These are phyloP conservation scores for Phrynocephalus vlangalii DNA, from an alignment of 2,797 vertebrate genomes.

Conservation along the genomic window DNA sequence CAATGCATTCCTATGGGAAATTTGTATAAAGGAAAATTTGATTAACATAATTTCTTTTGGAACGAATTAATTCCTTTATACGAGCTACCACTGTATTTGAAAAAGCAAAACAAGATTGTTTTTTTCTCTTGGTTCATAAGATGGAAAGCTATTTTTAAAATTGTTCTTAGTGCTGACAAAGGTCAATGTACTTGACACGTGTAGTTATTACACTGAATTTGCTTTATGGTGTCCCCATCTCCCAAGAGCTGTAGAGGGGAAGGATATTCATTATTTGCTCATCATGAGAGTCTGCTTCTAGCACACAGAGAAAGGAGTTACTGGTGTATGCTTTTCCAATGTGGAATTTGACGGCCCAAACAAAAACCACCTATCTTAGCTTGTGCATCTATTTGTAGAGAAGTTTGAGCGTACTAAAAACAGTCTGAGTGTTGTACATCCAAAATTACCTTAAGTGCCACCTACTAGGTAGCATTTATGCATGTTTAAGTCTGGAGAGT, in stretches of 20 bases:
- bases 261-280: background rate
- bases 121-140: too few relatives aligned
- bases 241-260: background rate
- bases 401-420: background rate
- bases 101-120: too few relatives aligned
- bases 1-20: too few relatives aligned
- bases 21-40: too few relatives aligned
- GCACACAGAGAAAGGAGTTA: background rate
- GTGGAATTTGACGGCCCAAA: background rate
- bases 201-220: too few relatives aligned
- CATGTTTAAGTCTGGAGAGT: background rate
- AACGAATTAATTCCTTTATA: too few relatives aligned
- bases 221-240: background rate
- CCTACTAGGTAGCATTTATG: background rate
- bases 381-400: background rate
- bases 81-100: too few relatives aligned
- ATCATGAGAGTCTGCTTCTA: background rate
- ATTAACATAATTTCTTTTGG: too few relatives aligned
- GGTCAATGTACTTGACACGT: too few relatives aligned
- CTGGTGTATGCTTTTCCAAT: background rate
- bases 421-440: background rate
- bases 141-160: too few relatives aligned
- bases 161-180: too few relatives aligned
- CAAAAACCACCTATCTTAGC: background rate
- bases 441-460: background rate